Evolutionary conservation across 2,888 invertebrate genomes (phyloP).

Genomic region (Idaea dimidiata): DNA sequence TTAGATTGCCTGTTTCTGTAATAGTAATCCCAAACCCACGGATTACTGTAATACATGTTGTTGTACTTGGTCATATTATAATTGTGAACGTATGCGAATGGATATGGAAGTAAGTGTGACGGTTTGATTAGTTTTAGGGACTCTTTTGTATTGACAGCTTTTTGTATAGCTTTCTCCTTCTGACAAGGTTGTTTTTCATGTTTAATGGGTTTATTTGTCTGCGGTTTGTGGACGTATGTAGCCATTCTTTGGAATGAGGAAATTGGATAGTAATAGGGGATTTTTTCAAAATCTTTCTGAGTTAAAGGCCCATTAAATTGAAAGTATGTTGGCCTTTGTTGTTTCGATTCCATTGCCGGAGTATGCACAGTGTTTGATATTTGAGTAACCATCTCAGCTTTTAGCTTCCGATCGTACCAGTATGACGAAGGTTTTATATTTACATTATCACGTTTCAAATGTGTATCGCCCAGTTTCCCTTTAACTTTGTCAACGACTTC

Average conservation of each 20-base stretch:
- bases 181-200: constrained; percentile 10
- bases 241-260: constrained; percentile 49
- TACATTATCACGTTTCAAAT: constrained; percentile 6
- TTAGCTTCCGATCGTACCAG: constrained; percentile 44
- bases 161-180: constrained; percentile 6
- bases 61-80: constrained; percentile 32
- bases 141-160: constrained; percentile 19
- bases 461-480: constrained; percentile 7
- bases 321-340: constrained; percentile 33
- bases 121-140: constrained; percentile 34
- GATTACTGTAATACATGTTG: constrained; percentile 26
- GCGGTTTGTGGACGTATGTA: constrained; percentile 44
- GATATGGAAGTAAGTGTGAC: constrained; percentile 48
- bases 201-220: constrained; percentile 3
- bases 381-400: constrained; percentile 35
- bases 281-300: constrained; percentile 40
- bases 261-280: constrained; percentile 57
- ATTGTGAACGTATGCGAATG: constrained; percentile 49
- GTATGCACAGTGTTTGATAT: constrained; percentile 18
- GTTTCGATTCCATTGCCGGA: constrained; percentile 17
- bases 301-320: constrained; percentile 28
- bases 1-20: constrained; percentile 32
- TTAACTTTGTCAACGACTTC: constrained; percentile 26
- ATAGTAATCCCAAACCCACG: constrained; percentile 39
- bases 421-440: constrained; percentile 36